phyloP scores from a whole-genome alignment of 2,113 vertebrate genomes.

The Vicugna pacos region DNA sequence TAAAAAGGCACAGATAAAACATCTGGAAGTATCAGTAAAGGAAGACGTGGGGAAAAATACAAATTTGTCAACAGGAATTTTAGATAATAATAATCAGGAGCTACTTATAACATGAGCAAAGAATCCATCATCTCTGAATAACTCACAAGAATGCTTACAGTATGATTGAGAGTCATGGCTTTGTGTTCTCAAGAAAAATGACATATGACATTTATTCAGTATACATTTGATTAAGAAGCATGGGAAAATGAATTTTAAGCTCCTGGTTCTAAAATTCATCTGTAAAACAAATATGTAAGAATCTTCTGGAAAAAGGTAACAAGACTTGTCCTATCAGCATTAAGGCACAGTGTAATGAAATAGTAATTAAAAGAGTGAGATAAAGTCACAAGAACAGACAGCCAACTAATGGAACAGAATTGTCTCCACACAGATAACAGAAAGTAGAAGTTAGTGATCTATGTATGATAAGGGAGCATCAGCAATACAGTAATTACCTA shows the following conservation, averaged over 20 bases:
- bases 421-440: background rate
- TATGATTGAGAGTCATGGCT: constrained; percentile 22
- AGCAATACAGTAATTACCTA: background rate
- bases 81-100: constrained; percentile 50
- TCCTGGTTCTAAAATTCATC: constrained; percentile 43
- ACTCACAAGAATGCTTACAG: background rate
- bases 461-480: background rate
- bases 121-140: constrained; percentile 17
- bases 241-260: background rate
- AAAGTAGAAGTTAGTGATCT: background rate
- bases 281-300: constrained; percentile 17
- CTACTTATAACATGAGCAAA: background rate
- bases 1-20: background rate
- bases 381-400: background rate
- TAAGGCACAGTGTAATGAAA: background rate
- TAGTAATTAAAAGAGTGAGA: background rate
- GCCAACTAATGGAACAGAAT: background rate
- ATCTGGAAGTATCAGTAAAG: background rate
- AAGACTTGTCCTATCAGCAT: background rate
- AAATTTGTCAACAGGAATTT: constrained; percentile 38
- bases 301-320: background rate
- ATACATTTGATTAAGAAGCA: constrained; percentile 47
- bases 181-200: constrained; percentile 45
- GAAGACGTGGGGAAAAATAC: background rate
- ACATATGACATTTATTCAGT: background rate